These are phyloP conservation scores for Machaerirhynchus nigripectus DNA, from an alignment of 2,113 vertebrate species.

Conservation along the genomic window DNA sequence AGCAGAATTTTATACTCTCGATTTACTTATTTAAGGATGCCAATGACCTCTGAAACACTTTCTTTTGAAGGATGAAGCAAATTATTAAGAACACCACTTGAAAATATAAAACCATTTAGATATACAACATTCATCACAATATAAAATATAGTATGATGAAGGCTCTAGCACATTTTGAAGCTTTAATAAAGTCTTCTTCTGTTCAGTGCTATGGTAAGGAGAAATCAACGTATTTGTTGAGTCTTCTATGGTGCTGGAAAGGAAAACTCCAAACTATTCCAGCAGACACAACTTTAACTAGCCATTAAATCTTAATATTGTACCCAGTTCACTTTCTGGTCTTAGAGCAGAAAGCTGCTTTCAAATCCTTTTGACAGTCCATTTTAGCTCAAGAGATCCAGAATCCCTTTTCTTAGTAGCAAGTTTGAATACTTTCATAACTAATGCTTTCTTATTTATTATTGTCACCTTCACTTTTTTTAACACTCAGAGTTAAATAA, in stretches of 20 bases:
- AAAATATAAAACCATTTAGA: not conserved
- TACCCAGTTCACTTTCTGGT: not conserved
- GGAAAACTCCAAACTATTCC: not conserved
- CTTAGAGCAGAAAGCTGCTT: not conserved
- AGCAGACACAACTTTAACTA: not conserved
- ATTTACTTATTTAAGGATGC: not conserved
- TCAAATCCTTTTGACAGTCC: not conserved
- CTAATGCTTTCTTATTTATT: not conserved
- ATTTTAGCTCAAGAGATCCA: not conserved
- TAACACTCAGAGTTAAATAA: not conserved
- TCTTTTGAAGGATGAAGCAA: not conserved
- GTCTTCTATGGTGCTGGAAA: not conserved
- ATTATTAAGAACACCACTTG: not conserved
- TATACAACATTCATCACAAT: not conserved
- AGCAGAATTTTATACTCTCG: not conserved
- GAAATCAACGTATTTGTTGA: not conserved
- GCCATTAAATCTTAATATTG: not conserved
- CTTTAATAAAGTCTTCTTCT: not conserved
- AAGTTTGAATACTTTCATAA: not conserved
- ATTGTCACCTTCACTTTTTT: not conserved
- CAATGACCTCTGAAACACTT: not conserved
- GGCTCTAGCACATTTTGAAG: not conserved
- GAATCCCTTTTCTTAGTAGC: not conserved
- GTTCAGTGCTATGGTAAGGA: not conserved
- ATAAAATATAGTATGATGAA: not conserved